These are phyloP conservation scores for Oligia fasciuncula DNA, from an alignment of 2,888 invertebrate species.

Conservation along the genomic window DNA sequence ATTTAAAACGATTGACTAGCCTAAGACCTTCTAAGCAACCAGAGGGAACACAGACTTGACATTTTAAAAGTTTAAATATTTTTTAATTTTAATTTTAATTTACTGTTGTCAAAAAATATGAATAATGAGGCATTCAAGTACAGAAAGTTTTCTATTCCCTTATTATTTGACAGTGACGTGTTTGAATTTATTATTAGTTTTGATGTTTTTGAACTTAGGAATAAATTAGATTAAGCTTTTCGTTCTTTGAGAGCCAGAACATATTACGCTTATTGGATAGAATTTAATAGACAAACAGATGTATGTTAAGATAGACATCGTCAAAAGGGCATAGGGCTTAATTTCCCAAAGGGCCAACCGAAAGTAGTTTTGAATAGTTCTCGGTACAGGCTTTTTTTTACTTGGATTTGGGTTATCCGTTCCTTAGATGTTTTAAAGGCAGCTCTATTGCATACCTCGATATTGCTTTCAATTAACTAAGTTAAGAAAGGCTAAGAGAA, in stretches of 20 bases:
- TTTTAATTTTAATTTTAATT: constrained; percentile 1
- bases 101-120: constrained; percentile 14
- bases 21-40: not conserved
- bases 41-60: not conserved
- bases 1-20: not conserved
- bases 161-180: constrained; percentile 11
- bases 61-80: not conserved
- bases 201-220: not conserved
- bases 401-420: constrained; percentile 30
- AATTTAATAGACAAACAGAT: constrained; percentile 56
- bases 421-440: constrained; percentile 29
- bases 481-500: not conserved
- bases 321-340: constrained; percentile 59
- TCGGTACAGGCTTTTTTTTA: constrained; percentile 39
- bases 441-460: constrained; percentile 9
- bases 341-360: constrained; percentile 61
- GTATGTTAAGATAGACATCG: constrained; percentile 54
- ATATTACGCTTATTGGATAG: constrained; percentile 42
- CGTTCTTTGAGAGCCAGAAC: constrained; percentile 18
- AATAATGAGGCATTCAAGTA: constrained; percentile 9
- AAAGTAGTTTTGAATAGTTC: constrained; percentile 64
- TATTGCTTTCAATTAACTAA: constrained; percentile 35
- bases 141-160: constrained; percentile 12
- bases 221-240: not conserved
- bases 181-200: not conserved